A percentile compares a stretch with the other conserved stretches of the same genome.
Evolutionary conservation across 2,113 vertebrate genomes (phyloP).

Genomic region (Glaucomys volans): DNA sequence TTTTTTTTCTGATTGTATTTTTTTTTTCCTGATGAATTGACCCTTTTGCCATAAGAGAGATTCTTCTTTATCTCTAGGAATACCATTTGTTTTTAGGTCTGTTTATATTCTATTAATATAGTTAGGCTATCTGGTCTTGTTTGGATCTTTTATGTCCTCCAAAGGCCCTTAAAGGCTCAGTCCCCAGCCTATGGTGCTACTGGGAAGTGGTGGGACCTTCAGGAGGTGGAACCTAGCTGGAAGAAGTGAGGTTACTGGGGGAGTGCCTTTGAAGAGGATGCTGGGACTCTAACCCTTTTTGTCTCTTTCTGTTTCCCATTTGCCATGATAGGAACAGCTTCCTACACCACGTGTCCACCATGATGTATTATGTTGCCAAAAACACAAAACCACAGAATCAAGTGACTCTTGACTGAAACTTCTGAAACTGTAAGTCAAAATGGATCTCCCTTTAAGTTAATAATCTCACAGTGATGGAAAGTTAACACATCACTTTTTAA

Average conservation of each 20-base stretch:
- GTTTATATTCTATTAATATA: not conserved
- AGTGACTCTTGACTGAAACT: not conserved
- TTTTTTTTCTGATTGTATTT: not conserved
- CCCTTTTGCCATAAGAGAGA: not conserved
- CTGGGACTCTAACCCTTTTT: not conserved
- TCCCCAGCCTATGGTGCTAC: not conserved
- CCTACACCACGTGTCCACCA: not conserved
- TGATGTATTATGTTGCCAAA: not conserved
- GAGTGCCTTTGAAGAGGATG: not conserved
- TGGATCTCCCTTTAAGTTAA: not conserved
- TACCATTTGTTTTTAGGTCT: not conserved
- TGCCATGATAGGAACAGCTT: not conserved
- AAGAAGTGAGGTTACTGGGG: not conserved
- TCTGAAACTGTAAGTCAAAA: not conserved
- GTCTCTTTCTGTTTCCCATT: not conserved
- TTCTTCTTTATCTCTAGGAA: not conserved
- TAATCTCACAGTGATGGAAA: not conserved
- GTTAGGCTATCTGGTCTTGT: not conserved
- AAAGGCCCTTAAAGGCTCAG: not conserved
- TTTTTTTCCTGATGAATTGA: not conserved
- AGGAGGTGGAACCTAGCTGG: not conserved
- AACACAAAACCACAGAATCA: not conserved
- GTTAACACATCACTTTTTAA: not conserved
- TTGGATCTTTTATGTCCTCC: not conserved
- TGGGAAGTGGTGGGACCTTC: not conserved